phyloP scores from a whole-genome alignment of 2,113 vertebrate species.

The Alexandromys fortis region DNA sequence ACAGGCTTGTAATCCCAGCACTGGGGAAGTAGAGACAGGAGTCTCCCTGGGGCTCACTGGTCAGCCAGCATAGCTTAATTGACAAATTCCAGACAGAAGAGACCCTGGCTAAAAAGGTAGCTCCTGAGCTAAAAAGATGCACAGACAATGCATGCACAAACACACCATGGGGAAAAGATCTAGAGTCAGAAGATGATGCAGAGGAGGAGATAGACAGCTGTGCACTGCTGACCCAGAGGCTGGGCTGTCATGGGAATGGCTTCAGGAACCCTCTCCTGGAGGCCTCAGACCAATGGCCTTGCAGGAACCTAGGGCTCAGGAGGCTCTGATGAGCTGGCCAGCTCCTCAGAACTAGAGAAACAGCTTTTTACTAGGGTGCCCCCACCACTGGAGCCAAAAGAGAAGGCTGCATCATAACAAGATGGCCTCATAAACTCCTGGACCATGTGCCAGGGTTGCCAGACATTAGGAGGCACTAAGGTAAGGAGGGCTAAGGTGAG shows the following conservation, averaged over 20 bases:
- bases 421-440: neutral
- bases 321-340: neutral
- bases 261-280: neutral
- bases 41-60: neutral
- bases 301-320: neutral
- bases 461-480: neutral
- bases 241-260: neutral
- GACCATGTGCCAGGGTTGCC: neutral
- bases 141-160: neutral
- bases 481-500: neutral
- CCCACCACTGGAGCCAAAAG: neutral
- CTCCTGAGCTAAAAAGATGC: neutral
- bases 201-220: neutral
- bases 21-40: neutral
- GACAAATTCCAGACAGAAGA: neutral
- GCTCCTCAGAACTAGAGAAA: neutral
- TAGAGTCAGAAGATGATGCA: neutral
- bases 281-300: neutral
- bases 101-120: neutral
- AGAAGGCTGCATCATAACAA: neutral
- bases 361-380: neutral
- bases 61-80: neutral
- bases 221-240: neutral
- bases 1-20: neutral
- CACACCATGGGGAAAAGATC: neutral